A percentile compares a stretch with the other conserved stretches of the same genome.
Evolutionary conservation across 2,888 invertebrate genomes (phyloP).

Genomic region (Dryobota labecula): DNA sequence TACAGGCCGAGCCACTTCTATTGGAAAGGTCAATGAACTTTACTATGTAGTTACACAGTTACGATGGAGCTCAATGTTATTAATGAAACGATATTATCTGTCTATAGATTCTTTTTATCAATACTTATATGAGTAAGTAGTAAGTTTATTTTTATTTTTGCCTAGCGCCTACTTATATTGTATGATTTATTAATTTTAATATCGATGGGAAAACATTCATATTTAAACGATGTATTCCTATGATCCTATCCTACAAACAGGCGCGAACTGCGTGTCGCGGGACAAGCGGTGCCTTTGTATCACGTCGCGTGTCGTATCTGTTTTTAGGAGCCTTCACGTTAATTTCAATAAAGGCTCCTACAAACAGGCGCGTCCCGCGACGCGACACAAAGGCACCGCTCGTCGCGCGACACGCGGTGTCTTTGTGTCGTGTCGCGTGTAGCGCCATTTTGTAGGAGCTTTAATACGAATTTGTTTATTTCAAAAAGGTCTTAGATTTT

Average conservation of each 20-base stretch:
- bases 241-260: too few species aligned
- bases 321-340: too few species aligned
- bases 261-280: too few species aligned
- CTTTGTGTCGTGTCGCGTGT: too few species aligned
- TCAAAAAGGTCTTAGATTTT: too few species aligned
- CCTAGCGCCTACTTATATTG: neutral
- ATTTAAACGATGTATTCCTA: neutral
- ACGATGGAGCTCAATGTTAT: neutral
- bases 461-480: neutral
- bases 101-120: neutral
- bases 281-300: too few species aligned
- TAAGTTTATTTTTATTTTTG: neutral
- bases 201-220: neutral
- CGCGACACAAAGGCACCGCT: too few species aligned
- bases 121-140: neutral
- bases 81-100: constrained; percentile 16
- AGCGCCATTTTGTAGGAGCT: too few species aligned
- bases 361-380: too few species aligned
- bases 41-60: neutral
- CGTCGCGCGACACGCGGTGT: too few species aligned
- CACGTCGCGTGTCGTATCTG: too few species aligned
- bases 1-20: constrained; percentile 13
- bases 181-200: neutral
- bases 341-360: neutral
- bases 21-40: constrained; percentile 28